Conservation (phyloP, 2,113 vertebrate genomes). For the Grantiella picta region DNA sequence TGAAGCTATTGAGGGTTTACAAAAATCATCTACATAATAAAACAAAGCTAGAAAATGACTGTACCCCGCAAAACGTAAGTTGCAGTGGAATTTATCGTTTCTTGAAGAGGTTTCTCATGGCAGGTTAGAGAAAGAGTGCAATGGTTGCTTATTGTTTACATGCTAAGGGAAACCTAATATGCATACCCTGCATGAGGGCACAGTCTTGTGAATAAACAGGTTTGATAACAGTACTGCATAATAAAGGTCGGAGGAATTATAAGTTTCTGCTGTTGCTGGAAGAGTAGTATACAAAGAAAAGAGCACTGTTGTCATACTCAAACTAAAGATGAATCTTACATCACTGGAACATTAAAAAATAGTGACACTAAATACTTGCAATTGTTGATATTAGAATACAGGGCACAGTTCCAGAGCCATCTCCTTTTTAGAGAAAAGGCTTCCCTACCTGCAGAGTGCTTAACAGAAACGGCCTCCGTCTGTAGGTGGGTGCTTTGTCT, state of each 20-base stretch:
- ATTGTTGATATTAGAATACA: background rate
- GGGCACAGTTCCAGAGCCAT: background rate
- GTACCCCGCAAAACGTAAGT: background rate
- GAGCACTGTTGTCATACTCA: background rate
- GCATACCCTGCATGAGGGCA: background rate
- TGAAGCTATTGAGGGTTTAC: background rate
- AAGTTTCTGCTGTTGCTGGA: background rate
- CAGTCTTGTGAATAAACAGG: background rate
- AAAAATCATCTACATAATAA: background rate
- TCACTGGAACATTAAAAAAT: background rate
- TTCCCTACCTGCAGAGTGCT: background rate
- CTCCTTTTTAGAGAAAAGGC: background rate
- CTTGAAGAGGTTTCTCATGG: background rate
- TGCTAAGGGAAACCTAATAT: background rate
- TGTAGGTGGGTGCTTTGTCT: background rate
- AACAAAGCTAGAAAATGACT: background rate
- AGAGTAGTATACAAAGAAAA: background rate
- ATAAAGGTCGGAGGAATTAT: rapidly evolving
- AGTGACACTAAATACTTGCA: background rate
- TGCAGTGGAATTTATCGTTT: background rate
- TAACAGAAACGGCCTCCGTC: background rate
- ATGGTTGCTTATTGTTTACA: background rate
- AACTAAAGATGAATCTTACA: background rate
- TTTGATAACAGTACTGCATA: background rate
- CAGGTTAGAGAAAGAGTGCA: background rate